Conservation (phyloP, 2,113 vertebrate genomes). For the Ifrita kowaldi region DNA sequence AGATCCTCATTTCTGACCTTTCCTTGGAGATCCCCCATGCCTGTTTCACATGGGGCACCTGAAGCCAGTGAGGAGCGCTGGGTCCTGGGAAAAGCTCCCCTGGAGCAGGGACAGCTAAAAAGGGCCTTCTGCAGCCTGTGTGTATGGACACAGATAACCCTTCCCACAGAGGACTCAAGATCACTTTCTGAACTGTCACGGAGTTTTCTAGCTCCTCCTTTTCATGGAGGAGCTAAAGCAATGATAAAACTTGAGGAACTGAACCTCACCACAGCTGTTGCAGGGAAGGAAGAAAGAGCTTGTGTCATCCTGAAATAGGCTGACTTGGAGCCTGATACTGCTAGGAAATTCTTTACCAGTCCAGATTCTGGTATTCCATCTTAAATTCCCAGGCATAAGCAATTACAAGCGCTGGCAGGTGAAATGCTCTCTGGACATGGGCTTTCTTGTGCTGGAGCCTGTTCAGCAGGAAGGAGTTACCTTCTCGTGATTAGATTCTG, state of each 20-base stretch:
- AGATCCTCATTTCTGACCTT: neutral
- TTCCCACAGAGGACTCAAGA: neutral
- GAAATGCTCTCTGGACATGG: neutral
- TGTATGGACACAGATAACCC: accelerated
- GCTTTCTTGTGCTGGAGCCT: neutral
- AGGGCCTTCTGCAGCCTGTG: neutral
- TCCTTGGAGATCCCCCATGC: neutral
- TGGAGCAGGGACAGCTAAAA: neutral
- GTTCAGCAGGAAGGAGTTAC: neutral
- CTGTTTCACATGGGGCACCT: neutral
- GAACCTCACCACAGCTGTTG: neutral
- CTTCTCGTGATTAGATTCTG: neutral
- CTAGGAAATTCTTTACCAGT: neutral
- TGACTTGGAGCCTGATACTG: neutral
- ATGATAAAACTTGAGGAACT: neutral
- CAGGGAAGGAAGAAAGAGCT: neutral
- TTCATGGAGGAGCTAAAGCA: neutral
- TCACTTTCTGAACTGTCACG: neutral
- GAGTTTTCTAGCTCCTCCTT: neutral
- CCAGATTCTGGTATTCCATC: neutral
- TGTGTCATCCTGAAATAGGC: neutral
- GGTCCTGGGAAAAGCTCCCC: neutral
- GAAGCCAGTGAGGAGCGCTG: neutral
- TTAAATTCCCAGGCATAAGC: neutral
- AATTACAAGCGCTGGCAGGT: neutral